Base-by-base conservation (phyloP, 64 coral and sea anemone species). In the Montipora efflorescens region DNA sequence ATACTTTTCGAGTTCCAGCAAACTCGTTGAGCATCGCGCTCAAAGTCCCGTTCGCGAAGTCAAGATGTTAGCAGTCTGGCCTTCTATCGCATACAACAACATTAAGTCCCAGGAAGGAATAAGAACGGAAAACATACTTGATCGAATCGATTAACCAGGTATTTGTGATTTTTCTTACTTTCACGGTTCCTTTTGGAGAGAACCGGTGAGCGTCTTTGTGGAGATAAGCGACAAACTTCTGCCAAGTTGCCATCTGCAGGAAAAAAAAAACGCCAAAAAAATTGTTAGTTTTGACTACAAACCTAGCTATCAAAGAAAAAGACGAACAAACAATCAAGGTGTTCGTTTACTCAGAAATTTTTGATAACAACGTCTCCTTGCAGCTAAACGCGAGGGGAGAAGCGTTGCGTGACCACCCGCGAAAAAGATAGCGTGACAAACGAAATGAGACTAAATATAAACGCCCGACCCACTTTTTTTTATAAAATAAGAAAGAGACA, bases 181-280 rank as follows among this genome's bases (percentile, higher is more conserved):
- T 88, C 92, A 68, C 96, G 94, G 51, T 90, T 97, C 48, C 83
- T 91, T 43, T 92, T 83, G 15, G 96, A 97, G 20, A 97, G 72
- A 49, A 97, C 96, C 1, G 96, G 96, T 4, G 89, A 91, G 10
- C 92, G 84, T 88, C 93, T 91, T 36, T 94, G 93, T n/a, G 96
- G 96, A 47, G 96, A 88, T 58, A 97, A 75, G 74, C 93, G 93
- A 61, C 96, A 97, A n/a, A 97, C 93, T 6, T 97, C 96, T 10
- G 96, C 93, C 48, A 97, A 49, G 62, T 95, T 95, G 23, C 86
- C 47, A 18, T 97, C 96, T 97, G 79, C 48, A 83, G 59, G 19
- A 89, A 59, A 0, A 78, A 58, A 49, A 22, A 50, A 50, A 70
- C 10, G 53, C 11, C 11, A 57, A 71, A 68, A 7, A 10, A 48